Base-by-base conservation (phyloP, 1,140 invertebrate genomes). In the Scaptomyza hsui region DNA sequence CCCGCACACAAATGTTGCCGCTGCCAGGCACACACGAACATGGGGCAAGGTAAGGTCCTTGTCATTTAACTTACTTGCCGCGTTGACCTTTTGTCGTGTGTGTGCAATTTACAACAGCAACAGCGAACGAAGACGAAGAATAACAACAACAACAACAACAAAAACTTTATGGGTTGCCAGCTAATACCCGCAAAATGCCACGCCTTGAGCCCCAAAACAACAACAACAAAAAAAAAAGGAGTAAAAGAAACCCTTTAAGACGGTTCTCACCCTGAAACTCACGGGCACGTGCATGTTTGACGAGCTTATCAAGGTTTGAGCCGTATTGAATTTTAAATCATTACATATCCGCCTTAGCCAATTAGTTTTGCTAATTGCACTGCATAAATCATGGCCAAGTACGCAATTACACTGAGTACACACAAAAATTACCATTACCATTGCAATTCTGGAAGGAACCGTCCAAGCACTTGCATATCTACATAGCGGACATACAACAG, bases 31-130 rank as follows among this genome's bases (percentile, higher is more conserved):
- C 65, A 29, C 53, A 61, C 18, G 55, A 51, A 64, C 56, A 55
- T 55, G 70, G 67, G 67, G 62, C 73, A 81, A 81, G 82, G 77
- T 88, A 56, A 88, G 82, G 81, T 86, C 82, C 81, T 86, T 86
- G 81, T 86, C 82, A 85, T 85, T 85, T 85, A 85, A 85, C 81
- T 85, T 70, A 80, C 73, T 85, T 78, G 77, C 61, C 70, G 63
- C 62, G 81, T 88, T 86, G 81, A 86, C 81, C 81, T 86, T 78
- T 81, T 75, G 74, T 74, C 72, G 26, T 29, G 63, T 75, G 73
- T 85, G 75, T 63, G 65, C 79, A 72, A 55, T 70, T 61, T 56
- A 77, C 51, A 61, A 55, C 65, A 57, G 49, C 44, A 45, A 39
- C 24, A 29, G 4, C 19, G 4, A 21, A 21, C 4, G 19, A 21